Percentiles rank a stretch among this genome's conserved stretches.
Evolutionary conservation across 2,797 vertebrate species (phyloP).

Genomic region (Thripadectes ignobilis): DNA sequence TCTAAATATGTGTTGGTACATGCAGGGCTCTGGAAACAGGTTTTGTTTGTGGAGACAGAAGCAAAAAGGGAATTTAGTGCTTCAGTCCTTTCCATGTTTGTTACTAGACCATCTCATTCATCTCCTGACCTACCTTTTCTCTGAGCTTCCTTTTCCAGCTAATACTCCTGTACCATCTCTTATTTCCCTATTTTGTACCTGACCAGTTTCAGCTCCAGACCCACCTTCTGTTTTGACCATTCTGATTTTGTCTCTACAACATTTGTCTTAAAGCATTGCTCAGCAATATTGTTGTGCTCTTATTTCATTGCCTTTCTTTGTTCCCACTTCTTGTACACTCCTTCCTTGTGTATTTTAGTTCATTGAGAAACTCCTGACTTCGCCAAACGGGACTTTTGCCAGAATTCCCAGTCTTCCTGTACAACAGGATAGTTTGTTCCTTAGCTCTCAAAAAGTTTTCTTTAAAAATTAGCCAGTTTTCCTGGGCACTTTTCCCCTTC

Average conservation of each 20-base stretch:
- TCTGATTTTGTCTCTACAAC: not conserved
- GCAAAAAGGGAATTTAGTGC: not conserved
- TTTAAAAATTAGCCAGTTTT: constrained; percentile 43
- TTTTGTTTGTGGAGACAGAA: not conserved
- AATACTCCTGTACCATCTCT: not conserved
- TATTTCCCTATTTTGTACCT: not conserved
- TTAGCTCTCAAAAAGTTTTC: not conserved
- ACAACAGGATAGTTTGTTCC: not conserved
- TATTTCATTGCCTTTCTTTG: not conserved
- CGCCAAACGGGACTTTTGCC: not conserved
- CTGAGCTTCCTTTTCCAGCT: not conserved
- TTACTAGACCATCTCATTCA: not conserved
- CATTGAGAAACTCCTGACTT: constrained; percentile 5
- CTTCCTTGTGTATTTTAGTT: not conserved
- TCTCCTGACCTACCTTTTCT: not conserved
- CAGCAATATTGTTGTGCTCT: not conserved
- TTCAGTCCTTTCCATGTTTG: not conserved
- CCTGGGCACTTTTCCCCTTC: constrained; percentile 28
- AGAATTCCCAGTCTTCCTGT: not conserved
- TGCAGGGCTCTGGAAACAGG: not conserved
- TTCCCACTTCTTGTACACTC: not conserved
- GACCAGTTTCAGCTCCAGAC: not conserved
- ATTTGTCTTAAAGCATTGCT: not conserved
- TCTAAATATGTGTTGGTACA: not conserved
- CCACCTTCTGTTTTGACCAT: not conserved